Evolutionary conservation across 2,888 invertebrate genomes (phyloP), one percentile per base, ranked within the genome.

Genomic region (Ormia ochracea): DNA sequence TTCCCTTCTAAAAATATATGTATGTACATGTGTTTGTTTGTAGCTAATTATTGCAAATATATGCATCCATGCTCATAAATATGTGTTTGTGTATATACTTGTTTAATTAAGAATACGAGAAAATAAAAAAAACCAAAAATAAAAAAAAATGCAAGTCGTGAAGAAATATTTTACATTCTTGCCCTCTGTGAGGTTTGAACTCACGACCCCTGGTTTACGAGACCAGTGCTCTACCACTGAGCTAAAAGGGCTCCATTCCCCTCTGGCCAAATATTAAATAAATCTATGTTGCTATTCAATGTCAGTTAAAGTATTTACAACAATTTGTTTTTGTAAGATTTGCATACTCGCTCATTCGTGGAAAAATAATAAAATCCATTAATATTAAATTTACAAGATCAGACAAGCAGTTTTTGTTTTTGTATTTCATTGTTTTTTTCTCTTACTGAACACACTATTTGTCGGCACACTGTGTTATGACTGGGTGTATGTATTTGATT

Each of bases 131-230:
- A 54, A 43, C 31, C 14, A n/a, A 19, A 52, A 59, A 78, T 70
- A 72, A 54, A 68, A n/a, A 28, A 33, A 12, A 1, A 4, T 7
- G 17, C 17, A 41, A 17, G 2, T 41, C 17, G 3, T 4, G 17
- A 5, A 6, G n/a, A n/a, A n/a, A n/a, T n/a, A n/a, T n/a, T n/a
- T n/a, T n/a, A n/a, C n/a, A n/a, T n/a, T n/a, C n/a, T n/a, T 86
- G 86, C 86, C 86, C 85, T 85, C 86, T 86, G 86, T 86, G 86
- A 86, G 86, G 85, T 85, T 86, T 86, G 86, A 86, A 86, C 86
- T 86, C 86, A 86, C 86, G 86, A 86, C 86, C 86, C 85, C 86
- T 86, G 86, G 86, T 86, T 86, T 86, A 86, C 86, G 85, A 86
- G 86, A 86, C 86, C 86, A 86, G 86, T 86, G 86, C 86, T 86